Conservation (phyloP, 2,888 invertebrate genomes). For the Theretra japonica region DNA sequence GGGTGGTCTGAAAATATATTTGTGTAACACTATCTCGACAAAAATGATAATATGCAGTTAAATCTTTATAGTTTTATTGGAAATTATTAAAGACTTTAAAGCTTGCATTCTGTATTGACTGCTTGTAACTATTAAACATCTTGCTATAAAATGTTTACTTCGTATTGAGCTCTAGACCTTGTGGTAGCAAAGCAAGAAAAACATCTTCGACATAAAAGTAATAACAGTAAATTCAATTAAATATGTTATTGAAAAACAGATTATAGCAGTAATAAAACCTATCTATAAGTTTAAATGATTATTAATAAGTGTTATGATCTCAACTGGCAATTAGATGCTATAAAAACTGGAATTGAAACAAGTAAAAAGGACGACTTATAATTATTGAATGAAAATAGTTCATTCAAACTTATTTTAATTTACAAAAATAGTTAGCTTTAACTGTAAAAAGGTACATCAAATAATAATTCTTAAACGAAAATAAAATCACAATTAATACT, state of each 20-base stretch:
- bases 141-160: conserved; percentile 3
- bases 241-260: neutral
- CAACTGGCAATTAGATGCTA: neutral
- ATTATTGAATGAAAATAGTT: neutral
- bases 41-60: neutral
- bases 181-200: conserved; percentile 4
- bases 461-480: neutral
- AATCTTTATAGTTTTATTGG: neutral
- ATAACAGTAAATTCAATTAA: conserved; percentile 8
- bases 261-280: conserved; percentile 3
- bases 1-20: too few relatives aligned
- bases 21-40: neutral
- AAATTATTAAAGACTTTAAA: neutral
- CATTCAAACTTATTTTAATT: neutral
- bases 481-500: too few relatives aligned
- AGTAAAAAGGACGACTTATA: neutral
- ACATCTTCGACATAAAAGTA: neutral
- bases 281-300: conserved; percentile 8
- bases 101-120: neutral
- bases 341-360: neutral
- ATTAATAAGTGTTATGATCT: conserved; percentile 4
- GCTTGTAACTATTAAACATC: neutral
- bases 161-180: neutral
- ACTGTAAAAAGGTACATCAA: neutral
- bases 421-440: too few relatives aligned